Evolutionary conservation across 2,888 invertebrate genomes (phyloP).

Genomic region (Phania funesta): DNA sequence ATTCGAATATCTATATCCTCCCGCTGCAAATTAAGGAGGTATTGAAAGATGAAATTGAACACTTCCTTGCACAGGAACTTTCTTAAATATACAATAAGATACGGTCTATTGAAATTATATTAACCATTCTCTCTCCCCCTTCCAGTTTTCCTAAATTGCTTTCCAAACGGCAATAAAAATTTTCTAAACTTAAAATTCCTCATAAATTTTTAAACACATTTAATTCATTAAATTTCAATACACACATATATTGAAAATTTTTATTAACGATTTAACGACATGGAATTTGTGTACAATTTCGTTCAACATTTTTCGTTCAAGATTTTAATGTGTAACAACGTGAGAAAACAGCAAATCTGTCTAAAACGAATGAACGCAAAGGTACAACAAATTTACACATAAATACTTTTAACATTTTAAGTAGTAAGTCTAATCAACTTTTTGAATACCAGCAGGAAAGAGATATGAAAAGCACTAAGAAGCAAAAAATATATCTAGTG

Average conservation of each 20-base stretch:
- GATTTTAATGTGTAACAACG: constrained; percentile 27
- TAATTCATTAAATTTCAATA: constrained; percentile 24
- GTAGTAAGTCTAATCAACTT: neutral
- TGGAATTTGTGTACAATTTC: constrained; percentile 42
- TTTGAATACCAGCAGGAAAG: neutral
- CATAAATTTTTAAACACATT: constrained; percentile 43
- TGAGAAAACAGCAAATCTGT: constrained; percentile 55
- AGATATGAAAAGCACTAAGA: neutral
- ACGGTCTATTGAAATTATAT: neutral
- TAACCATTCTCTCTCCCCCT: neutral
- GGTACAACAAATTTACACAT: neutral
- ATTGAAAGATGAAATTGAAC: too few species aligned
- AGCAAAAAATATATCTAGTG: constrained; percentile 2
- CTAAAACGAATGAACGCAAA: constrained; percentile 7
- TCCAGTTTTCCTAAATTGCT: neutral
- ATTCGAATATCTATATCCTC: too few species aligned
- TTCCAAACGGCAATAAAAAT: constrained; percentile 24
- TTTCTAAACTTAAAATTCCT: neutral
- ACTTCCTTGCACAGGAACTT: neutral
- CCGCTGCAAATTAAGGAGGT: too few species aligned
- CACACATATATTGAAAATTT: neutral
- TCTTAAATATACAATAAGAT: neutral
- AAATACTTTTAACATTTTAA: constrained; percentile 19
- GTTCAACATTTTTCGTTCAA: neutral
- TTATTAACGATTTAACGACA: constrained; percentile 41